Conservation (phyloP, 2,113 vertebrate genomes). For the Oryzias celebensis region DNA sequence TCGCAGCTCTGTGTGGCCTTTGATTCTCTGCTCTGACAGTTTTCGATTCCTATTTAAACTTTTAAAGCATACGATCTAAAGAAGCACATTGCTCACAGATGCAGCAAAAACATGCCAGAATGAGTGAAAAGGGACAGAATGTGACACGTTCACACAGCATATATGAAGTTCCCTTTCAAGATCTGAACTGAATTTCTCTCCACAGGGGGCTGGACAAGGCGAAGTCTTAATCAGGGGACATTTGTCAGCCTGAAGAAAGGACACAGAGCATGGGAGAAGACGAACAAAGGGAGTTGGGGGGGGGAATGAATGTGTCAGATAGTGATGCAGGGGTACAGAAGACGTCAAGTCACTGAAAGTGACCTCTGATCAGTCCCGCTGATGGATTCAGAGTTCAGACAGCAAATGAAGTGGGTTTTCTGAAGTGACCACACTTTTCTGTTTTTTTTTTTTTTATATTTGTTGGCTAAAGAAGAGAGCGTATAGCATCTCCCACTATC, state of each 20-base stretch:
- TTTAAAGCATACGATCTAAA: neutral
- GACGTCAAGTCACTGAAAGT: conserved; percentile 36
- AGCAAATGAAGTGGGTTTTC: conserved; percentile 27
- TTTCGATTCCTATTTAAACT: conserved; percentile 23
- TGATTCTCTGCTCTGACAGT: conserved; percentile 1
- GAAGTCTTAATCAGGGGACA: conserved; percentile 42
- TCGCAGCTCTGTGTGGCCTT: conserved; percentile 1
- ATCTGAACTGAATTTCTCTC: conserved; percentile 27
- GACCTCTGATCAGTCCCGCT: conserved; percentile 49
- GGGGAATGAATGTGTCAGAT: conserved; percentile 56
- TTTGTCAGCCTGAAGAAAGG: conserved; percentile 53
- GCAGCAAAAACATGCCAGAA: neutral
- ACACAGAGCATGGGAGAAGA: conserved; percentile 24
- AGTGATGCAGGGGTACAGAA: conserved; percentile 10
- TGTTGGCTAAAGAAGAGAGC: neutral
- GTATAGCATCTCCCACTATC: no score
- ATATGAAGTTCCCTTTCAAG: conserved; percentile 35
- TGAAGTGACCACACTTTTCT: conserved; percentile 1
- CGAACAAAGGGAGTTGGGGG: conserved; percentile 19
- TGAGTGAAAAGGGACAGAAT: conserved; percentile 25
- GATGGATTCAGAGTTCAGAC: conserved; percentile 38
- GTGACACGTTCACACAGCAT: conserved; percentile 1
- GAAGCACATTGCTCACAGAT: neutral
- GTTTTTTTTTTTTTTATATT: neutral
- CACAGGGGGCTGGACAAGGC: conserved; percentile 44